Conservation (phyloP, 1,140 invertebrate species). For the Batillaria attramentaria region DNA sequence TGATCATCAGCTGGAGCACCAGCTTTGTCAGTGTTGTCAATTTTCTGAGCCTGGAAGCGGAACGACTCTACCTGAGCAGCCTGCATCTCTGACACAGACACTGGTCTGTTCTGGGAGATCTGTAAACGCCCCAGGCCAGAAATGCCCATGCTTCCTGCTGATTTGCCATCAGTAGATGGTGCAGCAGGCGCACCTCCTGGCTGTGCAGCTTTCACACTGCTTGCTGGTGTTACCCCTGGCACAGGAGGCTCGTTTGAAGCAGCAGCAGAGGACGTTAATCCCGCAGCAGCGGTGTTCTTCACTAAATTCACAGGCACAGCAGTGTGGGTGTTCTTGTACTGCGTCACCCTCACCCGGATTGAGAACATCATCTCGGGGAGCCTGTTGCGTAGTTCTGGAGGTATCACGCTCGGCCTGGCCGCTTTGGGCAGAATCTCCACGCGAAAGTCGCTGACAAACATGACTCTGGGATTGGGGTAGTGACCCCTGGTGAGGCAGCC, state of each 20-base stretch:
- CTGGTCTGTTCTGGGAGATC: constrained; percentile 21
- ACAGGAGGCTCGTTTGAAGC: too few relatives aligned
- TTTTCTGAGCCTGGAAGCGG: constrained; percentile 9
- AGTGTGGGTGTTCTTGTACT: too few relatives aligned
- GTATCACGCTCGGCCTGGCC: constrained; percentile 59
- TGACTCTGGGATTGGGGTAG: constrained; percentile 49
- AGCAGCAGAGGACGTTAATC: too few relatives aligned
- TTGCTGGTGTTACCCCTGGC: too few relatives aligned
- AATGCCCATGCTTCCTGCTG: constrained; percentile 25
- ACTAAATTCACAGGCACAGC: too few relatives aligned
- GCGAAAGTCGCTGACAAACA: constrained; percentile 51
- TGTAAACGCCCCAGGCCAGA: constrained; percentile 43
- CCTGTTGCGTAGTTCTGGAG: constrained; percentile 58
- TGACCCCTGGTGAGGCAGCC: constrained; percentile 41
- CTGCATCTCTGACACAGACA: not conserved
- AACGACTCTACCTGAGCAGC: not conserved
- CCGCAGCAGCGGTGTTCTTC: too few relatives aligned
- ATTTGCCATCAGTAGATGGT: too few relatives aligned
- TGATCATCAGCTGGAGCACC: not conserved
- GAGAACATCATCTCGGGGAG: constrained; percentile 61
- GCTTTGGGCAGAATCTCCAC: constrained; percentile 62
- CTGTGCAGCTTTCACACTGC: too few relatives aligned
- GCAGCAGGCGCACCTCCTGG: too few relatives aligned
- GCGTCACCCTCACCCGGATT: constrained; percentile 53
- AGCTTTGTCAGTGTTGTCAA: not conserved